These are phyloP conservation scores for Drosophila tanythrix DNA, from an alignment of 2,888 invertebrate genomes.

Conservation along the genomic window DNA sequence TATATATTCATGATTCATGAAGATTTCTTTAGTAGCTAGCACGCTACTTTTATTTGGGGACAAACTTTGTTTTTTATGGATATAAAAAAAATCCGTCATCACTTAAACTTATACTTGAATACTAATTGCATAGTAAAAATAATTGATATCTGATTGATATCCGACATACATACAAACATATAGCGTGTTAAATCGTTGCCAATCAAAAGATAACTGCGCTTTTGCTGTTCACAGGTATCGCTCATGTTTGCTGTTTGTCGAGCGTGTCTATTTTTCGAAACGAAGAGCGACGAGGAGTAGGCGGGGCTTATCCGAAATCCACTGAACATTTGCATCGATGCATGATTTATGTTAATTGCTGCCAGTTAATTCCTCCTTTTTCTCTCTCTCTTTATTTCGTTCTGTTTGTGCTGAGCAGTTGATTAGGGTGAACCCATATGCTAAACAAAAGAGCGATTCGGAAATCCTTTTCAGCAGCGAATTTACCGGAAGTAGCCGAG, in stretches of 20 bases:
- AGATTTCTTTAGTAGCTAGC: not conserved
- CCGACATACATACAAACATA: not conserved
- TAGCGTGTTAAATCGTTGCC: not conserved
- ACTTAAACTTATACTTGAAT: not conserved
- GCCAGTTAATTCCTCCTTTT: not conserved
- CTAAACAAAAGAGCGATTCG: conserved; percentile 37
- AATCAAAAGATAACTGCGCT: conserved; percentile 1
- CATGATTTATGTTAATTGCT: not conserved
- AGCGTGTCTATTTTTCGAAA: no score
- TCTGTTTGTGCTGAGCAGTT: not conserved
- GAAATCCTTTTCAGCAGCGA: conserved; percentile 46
- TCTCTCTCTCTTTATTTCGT: no score
- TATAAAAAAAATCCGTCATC: not conserved
- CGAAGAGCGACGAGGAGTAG: not conserved
- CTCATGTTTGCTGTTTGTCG: not conserved
- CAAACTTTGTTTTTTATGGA: not conserved
- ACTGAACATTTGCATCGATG: not conserved
- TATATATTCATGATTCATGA: not conserved
- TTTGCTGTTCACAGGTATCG: not conserved
- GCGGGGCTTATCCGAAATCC: not conserved
- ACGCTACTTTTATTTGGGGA: not conserved
- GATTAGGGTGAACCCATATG: not conserved
- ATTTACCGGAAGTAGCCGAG: conserved; percentile 28
- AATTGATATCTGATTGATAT: not conserved
- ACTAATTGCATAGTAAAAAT: not conserved